Evolutionary conservation across 1,140 invertebrate species (phyloP), one percentile per base, ranked within the genome.

Genomic region (Papilio helenus): DNA sequence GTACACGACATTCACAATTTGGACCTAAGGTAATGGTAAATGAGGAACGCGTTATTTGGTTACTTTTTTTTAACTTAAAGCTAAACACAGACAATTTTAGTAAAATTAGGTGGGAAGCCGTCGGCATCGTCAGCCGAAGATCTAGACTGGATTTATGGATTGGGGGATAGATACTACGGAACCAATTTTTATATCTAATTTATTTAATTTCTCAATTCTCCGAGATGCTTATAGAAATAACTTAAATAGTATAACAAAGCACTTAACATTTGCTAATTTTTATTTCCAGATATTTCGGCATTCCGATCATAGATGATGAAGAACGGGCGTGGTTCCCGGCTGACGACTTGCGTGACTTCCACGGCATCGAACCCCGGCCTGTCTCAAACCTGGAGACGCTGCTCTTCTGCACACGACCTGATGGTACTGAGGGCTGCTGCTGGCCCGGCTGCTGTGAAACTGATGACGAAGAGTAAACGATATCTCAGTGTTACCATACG

Each of bases 241-340:
- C 16, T 16, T 12, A 49, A 49, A 16, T 12, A 44, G 5, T 9
- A 12, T 12, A 44, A 14, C 7, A 12, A 44, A 44, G 44, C 44
- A 34, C 4, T 81, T 65, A 4, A 77, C 46, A 73, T 9, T 42
- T 71, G 1, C n/a, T 71, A 7, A 2, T 0, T 5, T 29, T 16
- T 5, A 26, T 18, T 86, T 89, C 16, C 87, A 98, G 97, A 94
- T 95, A 96, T 44, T 97, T 97, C 81, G 97, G 97, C 61, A 96
- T 97, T 81, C 95, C 96, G 12, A 96, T 98, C 49, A 97, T 99
- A 58, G 97, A 98, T n/a, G 97, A 98, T 85, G 97, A 98, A 76
- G 97, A 98, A 89, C 97, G 98, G 80, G 97, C 98, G 14, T 99
- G 98, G 98, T 99, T 99, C 89, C 98, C 98, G 0, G 97, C 97